Evolutionary conservation across 1,140 invertebrate genomes (phyloP).

Genomic region (Mizuhopecten yessoensis): DNA sequence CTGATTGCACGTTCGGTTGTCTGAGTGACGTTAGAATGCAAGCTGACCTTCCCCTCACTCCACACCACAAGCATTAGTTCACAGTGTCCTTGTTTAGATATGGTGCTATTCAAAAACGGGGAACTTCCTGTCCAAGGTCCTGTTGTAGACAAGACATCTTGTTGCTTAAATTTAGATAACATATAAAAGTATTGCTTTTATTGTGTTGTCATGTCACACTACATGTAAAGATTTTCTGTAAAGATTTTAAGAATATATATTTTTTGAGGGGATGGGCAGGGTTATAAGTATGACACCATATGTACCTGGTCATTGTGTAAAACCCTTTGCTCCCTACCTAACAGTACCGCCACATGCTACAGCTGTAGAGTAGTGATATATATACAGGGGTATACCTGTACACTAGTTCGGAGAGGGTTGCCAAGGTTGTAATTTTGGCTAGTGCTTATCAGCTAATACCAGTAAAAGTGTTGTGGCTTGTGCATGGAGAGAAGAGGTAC

Average conservation of each 20-base stretch:
- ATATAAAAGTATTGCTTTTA: too few relatives aligned
- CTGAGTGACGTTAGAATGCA: conserved; percentile 32
- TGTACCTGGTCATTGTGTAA: not conserved
- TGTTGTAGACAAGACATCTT: too few relatives aligned
- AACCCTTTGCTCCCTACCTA: not conserved
- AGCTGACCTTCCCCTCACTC: not conserved
- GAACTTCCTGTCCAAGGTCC: too few relatives aligned
- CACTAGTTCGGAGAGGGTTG: not conserved
- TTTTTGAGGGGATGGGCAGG: too few relatives aligned
- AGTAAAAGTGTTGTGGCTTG: not conserved
- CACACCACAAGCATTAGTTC: not conserved
- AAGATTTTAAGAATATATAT: too few relatives aligned
- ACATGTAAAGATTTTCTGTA: too few relatives aligned
- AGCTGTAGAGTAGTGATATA: not conserved
- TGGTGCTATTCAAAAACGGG: not conserved
- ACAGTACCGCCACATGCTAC: not conserved
- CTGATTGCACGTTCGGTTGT: conserved; percentile 31
- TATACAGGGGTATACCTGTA: not conserved
- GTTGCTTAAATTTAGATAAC: too few relatives aligned
- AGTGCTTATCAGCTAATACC: not conserved
- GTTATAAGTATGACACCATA: not conserved
- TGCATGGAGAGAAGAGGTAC: not conserved
- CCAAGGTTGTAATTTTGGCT: not conserved
- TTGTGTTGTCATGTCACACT: too few relatives aligned
- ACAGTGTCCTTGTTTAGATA: conserved; percentile 32